Evolutionary conservation across 2,888 invertebrate genomes (phyloP).

Genomic region (Ypsolopha sequella): DNA sequence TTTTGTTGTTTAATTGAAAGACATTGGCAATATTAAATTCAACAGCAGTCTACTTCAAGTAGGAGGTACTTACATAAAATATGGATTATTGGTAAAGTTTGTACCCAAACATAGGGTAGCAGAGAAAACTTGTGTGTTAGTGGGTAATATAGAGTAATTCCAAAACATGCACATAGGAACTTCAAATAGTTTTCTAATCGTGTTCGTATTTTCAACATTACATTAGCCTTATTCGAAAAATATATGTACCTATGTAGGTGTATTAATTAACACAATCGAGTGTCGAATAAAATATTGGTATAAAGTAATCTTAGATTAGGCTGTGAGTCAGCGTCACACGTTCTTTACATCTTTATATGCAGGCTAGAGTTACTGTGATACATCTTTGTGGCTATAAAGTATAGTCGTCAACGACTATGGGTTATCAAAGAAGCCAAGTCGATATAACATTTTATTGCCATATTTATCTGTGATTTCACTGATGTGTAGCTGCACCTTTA

Average conservation of each 20-base stretch:
- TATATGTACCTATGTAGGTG: slow-evolving; percentile 9
- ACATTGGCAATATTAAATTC: neutral
- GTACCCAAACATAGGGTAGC: slow-evolving; percentile 3
- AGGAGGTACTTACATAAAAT: neutral
- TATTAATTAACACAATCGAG: slow-evolving; percentile 20
- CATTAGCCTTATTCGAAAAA: slow-evolving; percentile 12
- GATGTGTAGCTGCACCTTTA: slow-evolving; percentile 35
- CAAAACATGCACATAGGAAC: slow-evolving; percentile 10
- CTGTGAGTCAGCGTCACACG: slow-evolving; percentile 62
- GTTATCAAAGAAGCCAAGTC: slow-evolving; percentile 24
- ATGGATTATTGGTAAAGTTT: slow-evolving; percentile 2
- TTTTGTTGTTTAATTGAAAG: neutral
- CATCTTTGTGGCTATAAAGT: slow-evolving; percentile 60
- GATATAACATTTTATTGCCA: slow-evolving; percentile 26
- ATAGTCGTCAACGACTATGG: slow-evolving; percentile 49
- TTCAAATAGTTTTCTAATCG: slow-evolving; percentile 43
- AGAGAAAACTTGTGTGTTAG: slow-evolving; percentile 28
- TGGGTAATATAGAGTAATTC: slow-evolving; percentile 19
- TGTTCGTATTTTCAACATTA: slow-evolving; percentile 49
- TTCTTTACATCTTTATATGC: slow-evolving; percentile 61
- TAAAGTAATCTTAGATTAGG: slow-evolving; percentile 58
- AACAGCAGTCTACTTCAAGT: neutral
- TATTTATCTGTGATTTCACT: slow-evolving; percentile 55
- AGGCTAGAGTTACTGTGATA: slow-evolving; percentile 71
- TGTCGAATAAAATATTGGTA: slow-evolving; percentile 41